Conservation (phyloP, 1,140 invertebrate species). For the Asobara japonica region DNA sequence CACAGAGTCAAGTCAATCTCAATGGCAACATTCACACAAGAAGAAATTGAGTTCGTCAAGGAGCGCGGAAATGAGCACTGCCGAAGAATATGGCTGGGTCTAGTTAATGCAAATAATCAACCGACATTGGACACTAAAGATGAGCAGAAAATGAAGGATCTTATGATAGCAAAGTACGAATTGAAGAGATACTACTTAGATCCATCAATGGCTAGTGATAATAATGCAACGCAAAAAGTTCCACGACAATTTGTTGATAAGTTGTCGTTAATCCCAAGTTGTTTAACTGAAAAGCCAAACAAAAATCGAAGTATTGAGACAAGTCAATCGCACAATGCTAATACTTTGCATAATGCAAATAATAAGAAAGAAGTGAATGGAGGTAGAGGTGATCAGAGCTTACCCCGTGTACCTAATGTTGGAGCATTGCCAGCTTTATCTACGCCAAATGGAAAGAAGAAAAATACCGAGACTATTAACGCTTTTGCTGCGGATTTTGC, state of each 20-base stretch:
- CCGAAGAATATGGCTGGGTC: constrained; percentile 87
- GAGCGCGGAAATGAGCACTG: constrained; percentile 94
- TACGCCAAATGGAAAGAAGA: constrained; percentile 42
- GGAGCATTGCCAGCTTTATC: constrained; percentile 43
- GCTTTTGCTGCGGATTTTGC: constrained; percentile 70
- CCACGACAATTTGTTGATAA: not conserved
- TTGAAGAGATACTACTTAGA: constrained; percentile 83
- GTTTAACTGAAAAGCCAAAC: constrained; percentile 48
- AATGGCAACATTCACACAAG: constrained; percentile 96
- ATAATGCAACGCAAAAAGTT: constrained; percentile 32
- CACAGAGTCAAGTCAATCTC: constrained; percentile 98
- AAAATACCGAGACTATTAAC: constrained; percentile 40
- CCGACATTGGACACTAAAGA: constrained; percentile 74
- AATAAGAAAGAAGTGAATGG: not conserved
- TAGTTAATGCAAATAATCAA: constrained; percentile 72
- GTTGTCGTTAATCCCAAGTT: not conserved
- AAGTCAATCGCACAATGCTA: constrained; percentile 41
- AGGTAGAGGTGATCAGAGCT: constrained; percentile 11
- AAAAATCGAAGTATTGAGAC: too few relatives aligned
- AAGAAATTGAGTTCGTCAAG: constrained; percentile 94
- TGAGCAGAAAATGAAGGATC: constrained; percentile 89
- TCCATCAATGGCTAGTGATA: constrained; percentile 67
- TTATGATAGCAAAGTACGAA: constrained; percentile 95
- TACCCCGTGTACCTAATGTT: constrained; percentile 55
- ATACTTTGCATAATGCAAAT: constrained; percentile 39